Conservation (phyloP, 2,797 vertebrate genomes). For the Botia kubotai region DNA sequence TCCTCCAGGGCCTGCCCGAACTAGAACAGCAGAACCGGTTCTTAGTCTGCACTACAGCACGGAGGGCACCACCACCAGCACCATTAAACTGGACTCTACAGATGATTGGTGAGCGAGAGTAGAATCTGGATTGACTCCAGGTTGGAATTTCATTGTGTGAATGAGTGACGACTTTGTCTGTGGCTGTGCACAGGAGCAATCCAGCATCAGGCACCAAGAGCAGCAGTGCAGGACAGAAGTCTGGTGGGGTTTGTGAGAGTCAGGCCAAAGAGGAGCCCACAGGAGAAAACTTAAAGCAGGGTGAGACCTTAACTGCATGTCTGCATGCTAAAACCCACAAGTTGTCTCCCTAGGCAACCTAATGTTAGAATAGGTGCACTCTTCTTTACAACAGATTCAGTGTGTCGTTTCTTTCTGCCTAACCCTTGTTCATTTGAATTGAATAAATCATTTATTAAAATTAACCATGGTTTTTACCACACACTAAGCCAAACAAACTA, state of each 20-base stretch:
- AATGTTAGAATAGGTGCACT: too few species aligned
- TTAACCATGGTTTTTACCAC: too few species aligned
- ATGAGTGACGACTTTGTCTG: neutral
- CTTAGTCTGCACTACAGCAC: slow-evolving; percentile 98
- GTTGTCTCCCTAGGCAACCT: too few species aligned
- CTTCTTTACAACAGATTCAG: too few species aligned
- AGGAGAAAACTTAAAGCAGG: slow-evolving; percentile 70
- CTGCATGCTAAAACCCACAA: neutral
- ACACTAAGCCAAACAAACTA: too few species aligned
- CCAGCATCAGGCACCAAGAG: slow-evolving; percentile 86
- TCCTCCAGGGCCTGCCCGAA: slow-evolving; percentile 36
- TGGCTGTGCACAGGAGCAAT: slow-evolving; percentile 82
- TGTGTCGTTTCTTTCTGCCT: too few species aligned
- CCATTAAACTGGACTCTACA: slow-evolving; percentile 97
- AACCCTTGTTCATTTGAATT: too few species aligned
- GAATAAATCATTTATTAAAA: too few species aligned
- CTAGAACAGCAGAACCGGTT: slow-evolving; percentile 87
- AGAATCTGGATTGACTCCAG: too few species aligned
- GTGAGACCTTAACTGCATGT: slow-evolving; percentile 70
- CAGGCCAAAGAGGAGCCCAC: slow-evolving; percentile 67
- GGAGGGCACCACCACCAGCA: slow-evolving; percentile 97
- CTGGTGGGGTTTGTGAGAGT: slow-evolving; percentile 72
- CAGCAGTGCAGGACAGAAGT: slow-evolving; percentile 80
- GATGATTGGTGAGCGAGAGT: slow-evolving; percentile 90
- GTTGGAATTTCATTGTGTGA: too few species aligned